Evolutionary conservation across 2,888 invertebrate species (phyloP).

Genomic region (Eilema griseolum): DNA sequence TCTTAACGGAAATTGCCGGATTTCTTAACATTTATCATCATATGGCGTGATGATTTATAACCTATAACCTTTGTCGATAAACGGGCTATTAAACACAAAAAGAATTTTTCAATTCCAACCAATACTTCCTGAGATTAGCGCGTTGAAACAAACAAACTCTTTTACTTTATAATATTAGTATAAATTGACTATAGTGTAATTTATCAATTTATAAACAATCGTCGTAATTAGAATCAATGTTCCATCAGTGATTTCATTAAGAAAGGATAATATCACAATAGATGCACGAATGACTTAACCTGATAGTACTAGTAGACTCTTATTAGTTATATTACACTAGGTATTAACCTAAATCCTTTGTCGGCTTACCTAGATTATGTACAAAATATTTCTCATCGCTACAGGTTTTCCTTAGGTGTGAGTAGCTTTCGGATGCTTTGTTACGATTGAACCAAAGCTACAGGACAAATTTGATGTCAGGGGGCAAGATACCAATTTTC

Average conservation of each 20-base stretch:
- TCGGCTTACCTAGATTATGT: neutral
- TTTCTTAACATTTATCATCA: too few species aligned
- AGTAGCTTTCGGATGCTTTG: neutral
- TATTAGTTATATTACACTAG: neutral
- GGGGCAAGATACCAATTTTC: neutral
- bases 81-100: too few species aligned
- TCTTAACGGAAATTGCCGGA: too few species aligned
- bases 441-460: slow-evolving; percentile 1
- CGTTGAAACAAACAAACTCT: too few species aligned
- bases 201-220: too few species aligned
- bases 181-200: too few species aligned
- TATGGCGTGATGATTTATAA: too few species aligned
- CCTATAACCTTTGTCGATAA: too few species aligned
- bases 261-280: neutral
- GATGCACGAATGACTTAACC: neutral
- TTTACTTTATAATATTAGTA: too few species aligned
- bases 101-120: too few species aligned
- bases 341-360: neutral
- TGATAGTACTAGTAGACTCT: neutral
- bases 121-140: too few species aligned
- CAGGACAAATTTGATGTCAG: neutral
- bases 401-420: neutral
- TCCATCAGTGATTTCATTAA: neutral
- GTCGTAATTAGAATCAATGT: too few species aligned
- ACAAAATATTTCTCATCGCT: neutral